Evolutionary conservation across 2,113 vertebrate genomes (phyloP), one percentile per base, ranked within the genome.

Genomic region (Grammatotria lemairii): DNA sequence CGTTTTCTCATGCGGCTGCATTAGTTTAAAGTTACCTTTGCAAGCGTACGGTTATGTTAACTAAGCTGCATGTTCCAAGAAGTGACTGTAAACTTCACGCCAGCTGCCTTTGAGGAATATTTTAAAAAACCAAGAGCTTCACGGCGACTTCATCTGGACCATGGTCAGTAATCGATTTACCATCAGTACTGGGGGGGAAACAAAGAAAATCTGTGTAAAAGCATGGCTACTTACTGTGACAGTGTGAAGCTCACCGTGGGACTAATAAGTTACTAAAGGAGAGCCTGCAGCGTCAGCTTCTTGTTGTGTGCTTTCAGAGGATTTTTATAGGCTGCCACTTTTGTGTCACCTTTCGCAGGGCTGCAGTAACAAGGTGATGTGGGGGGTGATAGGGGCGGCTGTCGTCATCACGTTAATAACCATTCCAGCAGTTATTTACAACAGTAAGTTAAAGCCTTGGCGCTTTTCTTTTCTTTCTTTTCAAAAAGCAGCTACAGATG

Each of bases 361-460:
- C 88, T 93, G 85, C 93, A 92, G 85, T 90, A 92, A 63, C 40
- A 97, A 95, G 94, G 88, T 95, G 91, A 28, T 96, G 58, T 90
- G 92, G 87, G 94, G 82, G 84, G 65, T 95, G 83, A 17, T 94
- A 16, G 96, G 94, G 81, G 94, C 92, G 70, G 93, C 86, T 94
- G 96, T 94, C 91, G 87, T 97, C 95, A 94, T 96, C 95, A 94
- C 85, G 23, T 81, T 96, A 82, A 96, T 97, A 82, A 92, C 94
- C 4, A 93, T 97, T 81, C 90, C 94, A 42, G 91, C 95, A 2
- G 93, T 97, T 88, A 95, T 96, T 93, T 89, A 95, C 42, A 95
- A 95, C 92, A 95, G 97, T 97, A 94, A 96, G 97, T 96, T 31
- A 4, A 1, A 33, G 51, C 12, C 28, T 83, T 31, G 80, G 31